Base-by-base conservation (phyloP, 2,113 vertebrate species). In the Megaceryle torquata region DNA sequence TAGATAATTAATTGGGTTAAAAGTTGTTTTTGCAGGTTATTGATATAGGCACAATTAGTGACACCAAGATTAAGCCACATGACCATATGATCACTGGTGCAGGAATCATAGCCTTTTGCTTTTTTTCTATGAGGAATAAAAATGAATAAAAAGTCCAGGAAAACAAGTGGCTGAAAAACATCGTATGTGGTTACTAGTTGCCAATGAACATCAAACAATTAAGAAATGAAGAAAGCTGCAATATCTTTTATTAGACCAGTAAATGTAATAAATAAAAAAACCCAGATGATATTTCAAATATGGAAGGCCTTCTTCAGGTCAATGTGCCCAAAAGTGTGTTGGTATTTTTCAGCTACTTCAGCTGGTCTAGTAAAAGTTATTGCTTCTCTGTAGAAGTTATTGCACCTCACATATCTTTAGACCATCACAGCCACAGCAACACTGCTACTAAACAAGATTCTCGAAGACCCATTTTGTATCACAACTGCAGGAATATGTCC, bases 341-440 rank as follows among this genome's bases (percentile, higher is more conserved):
- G 68, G 25, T 84, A 35, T 88, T 69, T 95, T 95, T 91, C 91
- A 95, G 71, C 90, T 92, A 51, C 46, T 64, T 95, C 81, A 86
- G 65, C 48, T 93, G n/a, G 61, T 64, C 69, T 84, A 86, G 65
- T 86, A 82, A 56, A 95, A 94, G 43, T 88, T 94, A 88, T 51
- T 92, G 80, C 91, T 74, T 89, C 57, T 77, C 69, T 77, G 19
- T 20, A 88, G 79, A 89, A 91, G 60, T 95, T 96, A 93, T 71
- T 92, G 72, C 33, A 67, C 43, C 43, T 88, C 76, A 74, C 71
- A 13, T 81, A 67, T 88, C 72, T 95, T 93, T 78, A 93, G 72
- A 91, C 72, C 65, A 82, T 84, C 75, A 77, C 22, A 80, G 44
- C 53, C 61, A 43, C 46, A 78, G 64, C 29, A 88, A 13, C 17